Evolutionary conservation across 2,888 invertebrate species (phyloP).

Genomic region (Epinotia bilunana): DNA sequence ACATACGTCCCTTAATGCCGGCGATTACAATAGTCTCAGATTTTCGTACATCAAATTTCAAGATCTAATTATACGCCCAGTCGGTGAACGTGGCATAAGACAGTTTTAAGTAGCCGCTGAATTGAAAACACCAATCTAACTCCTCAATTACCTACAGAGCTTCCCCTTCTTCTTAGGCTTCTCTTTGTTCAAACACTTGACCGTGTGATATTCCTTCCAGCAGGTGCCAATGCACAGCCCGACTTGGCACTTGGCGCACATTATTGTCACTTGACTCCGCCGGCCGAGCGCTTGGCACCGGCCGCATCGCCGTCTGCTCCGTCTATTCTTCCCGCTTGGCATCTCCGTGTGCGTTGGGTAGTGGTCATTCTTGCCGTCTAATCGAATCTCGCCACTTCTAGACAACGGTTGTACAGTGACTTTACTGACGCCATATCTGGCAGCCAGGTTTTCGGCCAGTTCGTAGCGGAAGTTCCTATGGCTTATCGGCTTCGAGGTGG

Average conservation of each 20-base stretch:
- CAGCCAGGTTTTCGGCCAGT: slow-evolving; percentile 31
- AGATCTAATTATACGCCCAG: too few species aligned
- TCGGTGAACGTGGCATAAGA: too few species aligned
- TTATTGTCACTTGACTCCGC: slow-evolving; percentile 32
- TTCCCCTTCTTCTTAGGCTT: slow-evolving; percentile 37
- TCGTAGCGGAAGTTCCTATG: slow-evolving; percentile 38
- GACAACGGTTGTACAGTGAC: neutral
- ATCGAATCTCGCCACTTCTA: slow-evolving; percentile 21
- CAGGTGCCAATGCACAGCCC: slow-evolving; percentile 33
- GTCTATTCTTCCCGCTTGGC: slow-evolving; percentile 23
- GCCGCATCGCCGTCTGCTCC: slow-evolving; percentile 35
- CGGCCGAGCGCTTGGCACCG: slow-evolving; percentile 41
- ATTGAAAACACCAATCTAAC: too few species aligned
- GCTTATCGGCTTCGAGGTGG: slow-evolving; percentile 28
- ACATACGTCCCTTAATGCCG: too few species aligned
- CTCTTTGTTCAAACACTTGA: slow-evolving; percentile 37
- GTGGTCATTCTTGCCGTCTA: slow-evolving; percentile 40
- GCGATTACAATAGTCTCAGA: too few species aligned
- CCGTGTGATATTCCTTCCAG: slow-evolving; percentile 41
- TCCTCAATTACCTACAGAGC: slow-evolving; percentile 12
- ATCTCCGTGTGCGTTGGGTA: slow-evolving; percentile 36
- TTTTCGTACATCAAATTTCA: too few species aligned
- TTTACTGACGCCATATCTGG: slow-evolving; percentile 19
- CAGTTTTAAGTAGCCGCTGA: too few species aligned
- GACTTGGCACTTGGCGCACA: slow-evolving; percentile 42